phyloP scores from a whole-genome alignment of 2,888 invertebrate species.

The Zygogramma bicolorata region DNA sequence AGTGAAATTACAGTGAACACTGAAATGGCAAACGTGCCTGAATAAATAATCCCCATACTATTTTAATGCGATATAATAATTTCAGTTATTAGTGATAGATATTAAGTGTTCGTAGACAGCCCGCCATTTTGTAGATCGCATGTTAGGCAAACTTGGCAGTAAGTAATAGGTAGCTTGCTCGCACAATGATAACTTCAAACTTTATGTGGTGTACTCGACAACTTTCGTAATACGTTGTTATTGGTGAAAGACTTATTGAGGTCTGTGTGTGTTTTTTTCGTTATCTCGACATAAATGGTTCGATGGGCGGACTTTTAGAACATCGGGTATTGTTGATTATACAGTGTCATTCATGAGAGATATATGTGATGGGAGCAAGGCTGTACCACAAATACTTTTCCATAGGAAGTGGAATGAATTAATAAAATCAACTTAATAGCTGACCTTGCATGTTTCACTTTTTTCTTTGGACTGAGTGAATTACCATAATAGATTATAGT shows the following conservation, averaged over 20 bases:
- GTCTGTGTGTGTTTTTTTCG: background rate
- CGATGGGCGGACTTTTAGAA: background rate
- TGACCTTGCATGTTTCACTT: too few species aligned
- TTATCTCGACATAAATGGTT: background rate
- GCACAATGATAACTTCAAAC: constrained; percentile 56
- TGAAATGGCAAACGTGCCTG: constrained; percentile 56
- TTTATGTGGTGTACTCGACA: constrained; percentile 43
- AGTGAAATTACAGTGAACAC: constrained; percentile 49
- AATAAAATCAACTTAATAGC: too few species aligned
- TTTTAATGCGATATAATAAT: constrained; percentile 61
- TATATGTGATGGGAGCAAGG: too few species aligned
- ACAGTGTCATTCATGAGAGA: too few species aligned
- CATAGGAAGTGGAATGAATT: too few species aligned
- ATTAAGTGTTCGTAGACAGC: constrained; percentile 53
- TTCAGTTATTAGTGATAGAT: constrained; percentile 57
- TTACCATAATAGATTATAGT: too few species aligned
- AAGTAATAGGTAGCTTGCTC: constrained; percentile 55
- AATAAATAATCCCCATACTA: constrained; percentile 59
- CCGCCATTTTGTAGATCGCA: constrained; percentile 61
- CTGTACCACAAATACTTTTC: too few species aligned
- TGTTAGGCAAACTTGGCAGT: constrained; percentile 54
- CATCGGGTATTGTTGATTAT: background rate
- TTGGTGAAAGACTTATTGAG: constrained; percentile 17
- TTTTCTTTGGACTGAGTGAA: too few species aligned
- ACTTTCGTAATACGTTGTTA: constrained; percentile 35